Base-by-base conservation (phyloP, 1,140 invertebrate genomes). In the Drosophila takahashii region DNA sequence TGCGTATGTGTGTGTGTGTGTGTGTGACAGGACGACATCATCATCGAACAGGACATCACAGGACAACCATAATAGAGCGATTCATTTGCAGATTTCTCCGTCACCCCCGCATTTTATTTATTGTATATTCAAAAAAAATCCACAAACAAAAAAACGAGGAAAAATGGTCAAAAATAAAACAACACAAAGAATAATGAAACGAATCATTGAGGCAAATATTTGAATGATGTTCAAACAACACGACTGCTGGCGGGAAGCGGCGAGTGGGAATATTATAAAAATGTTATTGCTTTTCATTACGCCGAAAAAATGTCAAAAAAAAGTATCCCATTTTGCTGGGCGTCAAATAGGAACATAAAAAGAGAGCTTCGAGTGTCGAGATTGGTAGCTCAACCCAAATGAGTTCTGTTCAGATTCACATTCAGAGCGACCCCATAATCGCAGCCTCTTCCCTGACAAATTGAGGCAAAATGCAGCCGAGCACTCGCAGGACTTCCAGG, bases 201-300 rank as follows among this genome's bases (percentile, higher is more conserved):
- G 58, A 76, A 76, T 64, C 70, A 65, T 75, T 75, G 59, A 52
- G 58, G 57, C 77, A 79, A 80, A 80, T 80, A 80, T 80, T 80
- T 80, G 77, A 80, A 69, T 75, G 57, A 75, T 75, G 59, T 78
- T 61, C 47, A 66, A 79, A 53, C 41, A 66, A 47, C 18, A 50
- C 22, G 13, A 36, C 34, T 29, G 27, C 37, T 13, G 54, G 27
- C 18, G 22, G 34, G n/a, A n/a, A 42, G 39, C 50, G 39, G 39
- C 34, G 22, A 22, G 22, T 22, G 22, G 22, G 50, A 39, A 56
- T 66, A 76, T 80, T 80, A 80, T 75, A 76, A 76, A 78, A 80
- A 80, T 80, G 77, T 80, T 80, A 80, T 79, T 79, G 77, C 77
- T 79, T 75, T 79, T 79, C 70, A 79, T 80, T 70, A 79, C 54